Evolutionary conservation across 2,797 vertebrate species (phyloP), one percentile per base, ranked within the genome.

Genomic region (Sternarchorhynchus goeldii): DNA sequence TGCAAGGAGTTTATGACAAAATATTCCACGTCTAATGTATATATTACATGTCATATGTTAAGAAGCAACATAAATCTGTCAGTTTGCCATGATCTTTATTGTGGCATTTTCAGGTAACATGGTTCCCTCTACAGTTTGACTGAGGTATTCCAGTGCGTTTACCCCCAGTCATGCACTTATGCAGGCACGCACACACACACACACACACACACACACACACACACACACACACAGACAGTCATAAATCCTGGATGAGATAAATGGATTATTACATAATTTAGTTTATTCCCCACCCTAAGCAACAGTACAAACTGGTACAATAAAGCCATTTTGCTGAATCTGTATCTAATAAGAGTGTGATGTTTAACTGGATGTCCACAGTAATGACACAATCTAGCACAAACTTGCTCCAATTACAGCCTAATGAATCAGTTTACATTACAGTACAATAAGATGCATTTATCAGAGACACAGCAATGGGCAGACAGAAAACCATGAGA

Each of bases 101-200:
- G 55, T 45, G 25, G 14, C 34, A 21, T 75, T 75, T 73, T 81
- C 53, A 80, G 87, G 93, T 90, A 85, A 88, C 81, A 85, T 92
- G 90, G 90, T 91, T 90, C 92, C 92, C 89, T 89, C 92, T 92
- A 89, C 84, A 93, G 92, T 88, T 84, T 78, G 79, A 79, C 76
- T 0, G 2, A 69, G 83, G 89, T 87, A 93, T 29, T 65, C 18
- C n/a, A 76, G 65, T 50, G 45, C 14, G 12, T 41, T 6, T 41
- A 10, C 10, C 45, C 45, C 12, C 45, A 50, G 25, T 25, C 25
- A 25, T 14, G 45, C 12, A 50, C 45, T 12, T 14, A 50, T 0
- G 14, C 45, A 50, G 10, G 32, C 39, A 89, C 50, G 62, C 50
- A 78, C 75, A 77, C 79, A 77, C 81, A 77, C 80, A 67, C 53